Evolutionary conservation across 35 echinoderm and acorn worm species (phyloP).

Genomic region (Heliocidaris tuberculata): DNA sequence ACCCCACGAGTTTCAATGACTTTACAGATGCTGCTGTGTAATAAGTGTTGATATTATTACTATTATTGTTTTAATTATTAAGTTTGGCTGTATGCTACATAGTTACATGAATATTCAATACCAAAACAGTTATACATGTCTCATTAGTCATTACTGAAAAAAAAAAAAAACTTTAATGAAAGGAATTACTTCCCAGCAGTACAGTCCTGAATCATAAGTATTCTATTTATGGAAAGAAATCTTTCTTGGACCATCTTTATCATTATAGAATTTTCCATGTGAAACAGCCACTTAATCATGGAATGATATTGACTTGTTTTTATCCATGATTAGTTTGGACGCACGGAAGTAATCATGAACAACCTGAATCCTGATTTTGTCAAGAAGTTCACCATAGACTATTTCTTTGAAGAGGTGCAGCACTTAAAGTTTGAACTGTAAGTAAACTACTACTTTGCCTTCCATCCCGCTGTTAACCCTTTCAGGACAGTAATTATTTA

Average conservation of each 20-base stretch:
- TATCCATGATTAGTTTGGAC: slow-evolving; percentile 58
- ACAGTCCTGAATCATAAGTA: too few relatives aligned
- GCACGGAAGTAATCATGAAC: slow-evolving; percentile 85
- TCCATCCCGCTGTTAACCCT: too few relatives aligned
- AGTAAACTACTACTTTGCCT: not conserved
- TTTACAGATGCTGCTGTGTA: not conserved
- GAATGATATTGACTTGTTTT: not conserved
- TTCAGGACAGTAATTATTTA: too few relatives aligned
- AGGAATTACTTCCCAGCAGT: not conserved
- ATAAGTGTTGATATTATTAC: not conserved
- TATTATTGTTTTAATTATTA: not conserved
- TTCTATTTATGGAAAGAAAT: too few relatives aligned
- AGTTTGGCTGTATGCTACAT: too few relatives aligned
- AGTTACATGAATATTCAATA: too few relatives aligned
- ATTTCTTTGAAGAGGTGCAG: slow-evolving; percentile 92
- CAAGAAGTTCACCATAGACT: slow-evolving; percentile 87
- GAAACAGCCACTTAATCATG: too few relatives aligned
- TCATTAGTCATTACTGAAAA: too few relatives aligned
- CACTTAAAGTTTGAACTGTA: slow-evolving; percentile 96
- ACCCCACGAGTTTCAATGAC: not conserved
- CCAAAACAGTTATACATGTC: too few relatives aligned
- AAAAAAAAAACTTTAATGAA: too few relatives aligned
- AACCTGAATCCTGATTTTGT: slow-evolving; percentile 91
- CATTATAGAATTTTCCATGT: too few relatives aligned
- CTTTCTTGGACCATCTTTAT: too few relatives aligned